phyloP scores from a whole-genome alignment of 2,113 vertebrate species.

The Gavia stellata region DNA sequence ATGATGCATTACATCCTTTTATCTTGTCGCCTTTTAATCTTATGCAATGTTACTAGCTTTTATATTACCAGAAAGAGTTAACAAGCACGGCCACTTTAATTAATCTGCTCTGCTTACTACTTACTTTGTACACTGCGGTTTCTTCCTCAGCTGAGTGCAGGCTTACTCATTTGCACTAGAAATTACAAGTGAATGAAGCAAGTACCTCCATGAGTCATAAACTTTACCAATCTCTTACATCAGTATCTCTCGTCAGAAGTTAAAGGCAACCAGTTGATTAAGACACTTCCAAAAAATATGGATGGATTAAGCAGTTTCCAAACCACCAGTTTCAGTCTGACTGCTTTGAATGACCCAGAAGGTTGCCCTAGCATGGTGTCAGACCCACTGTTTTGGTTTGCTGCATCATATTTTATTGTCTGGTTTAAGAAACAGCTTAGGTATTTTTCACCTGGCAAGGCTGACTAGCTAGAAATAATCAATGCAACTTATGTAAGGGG shows the following conservation, averaged over 20 bases:
- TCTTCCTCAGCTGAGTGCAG: not conserved
- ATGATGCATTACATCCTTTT: not conserved
- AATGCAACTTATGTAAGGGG: not conserved
- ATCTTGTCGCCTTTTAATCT: not conserved
- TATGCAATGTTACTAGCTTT: not conserved
- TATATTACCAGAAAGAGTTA: not conserved
- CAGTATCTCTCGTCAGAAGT: not conserved
- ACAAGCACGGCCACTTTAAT: not conserved
- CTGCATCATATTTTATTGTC: not conserved
- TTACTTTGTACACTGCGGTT: not conserved
- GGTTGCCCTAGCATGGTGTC: not conserved
- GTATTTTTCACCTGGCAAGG: not conserved
- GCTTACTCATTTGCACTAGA: not conserved
- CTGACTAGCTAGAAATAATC: not conserved
- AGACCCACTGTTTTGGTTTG: not conserved
- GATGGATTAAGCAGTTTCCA: not conserved
- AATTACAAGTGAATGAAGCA: not conserved
- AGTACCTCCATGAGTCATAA: constrained; percentile 10
- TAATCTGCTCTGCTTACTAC: not conserved
- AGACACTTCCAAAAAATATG: not conserved
- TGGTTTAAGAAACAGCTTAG: not conserved
- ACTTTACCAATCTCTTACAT: not conserved
- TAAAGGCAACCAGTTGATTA: not conserved
- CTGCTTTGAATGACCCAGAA: not conserved
- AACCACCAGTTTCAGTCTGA: not conserved